Percentiles rank a stretch among this genome's conserved stretches.
Evolutionary conservation across 2,113 vertebrate species (phyloP).

Genomic region (Lampris incognitus): DNA sequence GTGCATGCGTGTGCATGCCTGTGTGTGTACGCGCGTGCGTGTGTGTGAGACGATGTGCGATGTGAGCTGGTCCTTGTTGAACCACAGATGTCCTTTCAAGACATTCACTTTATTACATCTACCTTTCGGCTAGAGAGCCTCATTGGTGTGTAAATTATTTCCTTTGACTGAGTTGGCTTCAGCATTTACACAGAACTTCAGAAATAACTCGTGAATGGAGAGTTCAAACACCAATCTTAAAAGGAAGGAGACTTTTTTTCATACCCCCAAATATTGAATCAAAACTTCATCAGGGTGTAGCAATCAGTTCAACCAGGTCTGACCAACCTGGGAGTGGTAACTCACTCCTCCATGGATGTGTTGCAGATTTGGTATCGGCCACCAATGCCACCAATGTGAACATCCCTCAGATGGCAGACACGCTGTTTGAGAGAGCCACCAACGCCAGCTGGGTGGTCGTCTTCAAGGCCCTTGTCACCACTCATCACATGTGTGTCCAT

Average conservation of each 20-base stretch:
- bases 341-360: slow-evolving; percentile 27
- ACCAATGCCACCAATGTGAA: slow-evolving; percentile 99
- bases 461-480: slow-evolving; percentile 97
- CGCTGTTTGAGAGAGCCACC: slow-evolving; percentile 83
- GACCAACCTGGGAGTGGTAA: background rate
- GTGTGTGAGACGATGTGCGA: background rate
- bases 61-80: background rate
- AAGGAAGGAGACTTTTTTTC: too few species aligned
- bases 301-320: too few species aligned
- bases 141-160: slow-evolving; percentile 19
- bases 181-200: slow-evolving; percentile 10
- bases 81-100: slow-evolving; percentile 25
- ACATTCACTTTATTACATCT: slow-evolving; percentile 41
- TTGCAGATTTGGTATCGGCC: slow-evolving; percentile 94
- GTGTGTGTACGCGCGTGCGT: slow-evolving; percentile 10
- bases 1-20: slow-evolving; percentile 15
- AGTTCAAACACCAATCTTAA: too few species aligned
- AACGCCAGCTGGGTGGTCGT: slow-evolving; percentile 99
- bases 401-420: slow-evolving; percentile 94
- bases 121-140: slow-evolving; percentile 34
- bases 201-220: too few species aligned
- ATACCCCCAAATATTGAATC: too few species aligned
- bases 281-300: too few species aligned
- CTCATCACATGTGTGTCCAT: slow-evolving; percentile 97
- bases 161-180: slow-evolving; percentile 34